Evolutionary conservation across 2,888 invertebrate genomes (phyloP), one percentile per base, ranked within the genome.

Genomic region (Cetonia aurata): DNA sequence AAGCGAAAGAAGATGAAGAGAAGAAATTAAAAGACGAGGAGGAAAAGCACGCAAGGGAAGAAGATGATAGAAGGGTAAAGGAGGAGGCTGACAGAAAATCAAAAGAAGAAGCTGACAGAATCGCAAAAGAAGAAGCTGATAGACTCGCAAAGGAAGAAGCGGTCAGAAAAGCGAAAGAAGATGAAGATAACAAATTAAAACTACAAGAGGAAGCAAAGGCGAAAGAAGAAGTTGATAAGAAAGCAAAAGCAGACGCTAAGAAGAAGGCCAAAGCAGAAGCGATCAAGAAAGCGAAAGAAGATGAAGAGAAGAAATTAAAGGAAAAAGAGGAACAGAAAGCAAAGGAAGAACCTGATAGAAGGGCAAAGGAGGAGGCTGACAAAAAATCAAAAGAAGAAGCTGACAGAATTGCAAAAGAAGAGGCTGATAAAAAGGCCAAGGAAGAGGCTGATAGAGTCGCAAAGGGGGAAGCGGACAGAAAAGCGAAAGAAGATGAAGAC

Each of bases 301-400:
- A 77, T 48, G 65, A 60, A 15, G 69, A 50, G 10, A 67, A 71
- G 48, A 50, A 46, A 42, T 65, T 70, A 55, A 69, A 3, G 79
- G 80, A 70, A 79, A 81, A 72, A 79, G 78, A 71, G 15, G 71
- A 73, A 3, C 66, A 73, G 53, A 72, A 74, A 73, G 72, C 67
- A 6, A 72, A 31, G 83, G 82, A 82, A 71, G 82, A 81, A 70
- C 52, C 50, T 69, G 83, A 82, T 80, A 10, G 81, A 77, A 74
- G 84, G 83, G 78, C 84, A 84, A 52, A 78, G 78, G 59, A 76
- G 72, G 73, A 75, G 81, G 83, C 84, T 82, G 74, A 74, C 70
- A 83, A 85, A 73, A 79, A 82, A 70, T 79, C 78, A 48, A 76
- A 79, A 52, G 75, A 77, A 67, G 73, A 79, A 44, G 75, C 79